Evolutionary conservation across 2,113 vertebrate species (phyloP).

Genomic region (Psilopogon haemacephalus): DNA sequence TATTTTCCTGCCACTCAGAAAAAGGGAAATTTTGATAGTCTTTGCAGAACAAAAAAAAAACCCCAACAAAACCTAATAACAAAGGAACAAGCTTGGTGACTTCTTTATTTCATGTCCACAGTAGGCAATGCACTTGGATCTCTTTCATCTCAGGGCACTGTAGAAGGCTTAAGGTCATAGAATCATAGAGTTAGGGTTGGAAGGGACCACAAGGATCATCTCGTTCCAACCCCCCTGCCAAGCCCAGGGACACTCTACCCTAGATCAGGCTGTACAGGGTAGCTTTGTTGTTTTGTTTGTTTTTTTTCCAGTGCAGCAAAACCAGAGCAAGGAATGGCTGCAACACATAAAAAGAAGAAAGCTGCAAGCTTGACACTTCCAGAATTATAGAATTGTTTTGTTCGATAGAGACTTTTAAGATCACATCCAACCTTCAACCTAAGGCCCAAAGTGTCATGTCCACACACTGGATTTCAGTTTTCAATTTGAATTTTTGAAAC

Average conservation of each 20-base stretch:
- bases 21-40: background rate
- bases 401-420: no score
- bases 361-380: no score
- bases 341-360: no score
- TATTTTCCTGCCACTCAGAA: background rate
- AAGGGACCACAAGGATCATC: no score
- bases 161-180: accelerated
- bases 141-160: background rate
- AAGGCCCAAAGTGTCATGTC: background rate
- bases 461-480: background rate
- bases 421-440: background rate
- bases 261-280: no score
- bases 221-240: no score
- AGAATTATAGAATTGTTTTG: no score
- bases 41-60: background rate
- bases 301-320: no score
- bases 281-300: no score
- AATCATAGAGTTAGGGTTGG: background rate
- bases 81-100: background rate
- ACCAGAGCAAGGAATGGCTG: no score
- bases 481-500: no score
- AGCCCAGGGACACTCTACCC: no score
- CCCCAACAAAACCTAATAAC: background rate
- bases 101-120: background rate
- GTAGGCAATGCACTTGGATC: accelerated